phyloP scores from a whole-genome alignment of 2,113 vertebrate genomes.

The Psammodynastes pulverulentus region DNA sequence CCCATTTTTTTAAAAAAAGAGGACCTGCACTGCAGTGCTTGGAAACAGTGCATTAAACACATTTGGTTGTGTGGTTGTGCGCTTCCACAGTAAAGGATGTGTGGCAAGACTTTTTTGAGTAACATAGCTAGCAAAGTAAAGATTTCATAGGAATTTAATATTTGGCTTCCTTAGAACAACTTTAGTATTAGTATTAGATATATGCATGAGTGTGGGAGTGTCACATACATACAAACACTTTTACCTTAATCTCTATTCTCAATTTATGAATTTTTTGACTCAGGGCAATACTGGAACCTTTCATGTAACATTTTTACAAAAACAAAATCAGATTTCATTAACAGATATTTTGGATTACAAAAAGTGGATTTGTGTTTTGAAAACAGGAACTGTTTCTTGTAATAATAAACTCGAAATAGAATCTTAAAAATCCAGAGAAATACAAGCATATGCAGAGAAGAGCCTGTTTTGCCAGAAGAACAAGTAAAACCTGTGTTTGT shows the following conservation, averaged over 20 bases:
- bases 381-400: neutral
- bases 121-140: neutral
- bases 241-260: neutral
- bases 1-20: neutral
- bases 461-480: neutral
- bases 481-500: neutral
- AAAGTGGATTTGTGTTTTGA: neutral
- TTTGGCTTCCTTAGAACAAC: neutral
- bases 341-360: neutral
- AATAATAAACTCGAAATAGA: neutral
- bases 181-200: neutral
- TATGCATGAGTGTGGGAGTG: neutral
- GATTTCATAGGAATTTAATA: neutral
- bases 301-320: neutral
- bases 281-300: neutral
- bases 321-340: neutral
- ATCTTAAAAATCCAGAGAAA: neutral
- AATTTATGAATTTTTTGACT: neutral
- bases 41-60: neutral
- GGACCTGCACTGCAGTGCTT: neutral
- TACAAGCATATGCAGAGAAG: neutral
- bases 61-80: neutral
- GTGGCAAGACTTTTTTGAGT: neutral
- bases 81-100: neutral
- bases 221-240: neutral